phyloP scores from a whole-genome alignment of 2,797 vertebrate species.

The Psittacula echo region DNA sequence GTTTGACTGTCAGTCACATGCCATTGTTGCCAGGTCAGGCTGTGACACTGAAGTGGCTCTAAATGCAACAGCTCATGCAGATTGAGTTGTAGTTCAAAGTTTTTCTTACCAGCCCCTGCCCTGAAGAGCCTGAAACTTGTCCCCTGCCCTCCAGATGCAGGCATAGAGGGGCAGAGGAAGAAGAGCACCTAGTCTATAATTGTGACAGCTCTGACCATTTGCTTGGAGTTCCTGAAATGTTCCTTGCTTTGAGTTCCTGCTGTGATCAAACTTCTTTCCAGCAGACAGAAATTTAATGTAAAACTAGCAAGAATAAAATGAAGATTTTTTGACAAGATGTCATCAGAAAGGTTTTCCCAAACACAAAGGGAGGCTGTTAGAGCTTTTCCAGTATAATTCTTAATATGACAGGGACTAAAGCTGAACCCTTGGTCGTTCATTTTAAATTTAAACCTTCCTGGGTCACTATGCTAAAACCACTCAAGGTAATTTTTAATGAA shows the following conservation, averaged over 20 bases:
- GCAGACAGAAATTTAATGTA: constrained; percentile 1
- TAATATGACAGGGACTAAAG: constrained; percentile 17
- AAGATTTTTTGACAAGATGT: constrained; percentile 32
- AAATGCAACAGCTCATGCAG: not conserved
- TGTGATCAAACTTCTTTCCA: not conserved
- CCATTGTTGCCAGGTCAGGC: not conserved
- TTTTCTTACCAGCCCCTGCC: not conserved
- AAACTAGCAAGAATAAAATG: not conserved
- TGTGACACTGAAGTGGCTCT: not conserved
- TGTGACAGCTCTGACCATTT: not conserved
- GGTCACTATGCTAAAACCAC: not conserved
- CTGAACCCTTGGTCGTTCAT: not conserved
- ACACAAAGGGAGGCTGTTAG: not conserved
- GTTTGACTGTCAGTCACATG: rapidly evolving
- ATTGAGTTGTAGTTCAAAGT: not conserved
- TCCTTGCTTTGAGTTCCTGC: not conserved
- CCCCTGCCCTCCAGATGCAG: not conserved
- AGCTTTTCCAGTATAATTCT: constrained; percentile 18
- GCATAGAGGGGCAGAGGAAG: not conserved
- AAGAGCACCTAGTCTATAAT: not conserved
- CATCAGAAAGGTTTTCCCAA: not conserved
- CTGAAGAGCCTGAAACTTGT: not conserved
- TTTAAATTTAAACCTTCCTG: constrained; percentile 20
- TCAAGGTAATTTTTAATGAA: not conserved
- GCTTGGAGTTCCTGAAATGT: not conserved